These are phyloP conservation scores for Bombus superbus DNA, from an alignment of 1,140 invertebrate genomes.

Conservation along the genomic window DNA sequence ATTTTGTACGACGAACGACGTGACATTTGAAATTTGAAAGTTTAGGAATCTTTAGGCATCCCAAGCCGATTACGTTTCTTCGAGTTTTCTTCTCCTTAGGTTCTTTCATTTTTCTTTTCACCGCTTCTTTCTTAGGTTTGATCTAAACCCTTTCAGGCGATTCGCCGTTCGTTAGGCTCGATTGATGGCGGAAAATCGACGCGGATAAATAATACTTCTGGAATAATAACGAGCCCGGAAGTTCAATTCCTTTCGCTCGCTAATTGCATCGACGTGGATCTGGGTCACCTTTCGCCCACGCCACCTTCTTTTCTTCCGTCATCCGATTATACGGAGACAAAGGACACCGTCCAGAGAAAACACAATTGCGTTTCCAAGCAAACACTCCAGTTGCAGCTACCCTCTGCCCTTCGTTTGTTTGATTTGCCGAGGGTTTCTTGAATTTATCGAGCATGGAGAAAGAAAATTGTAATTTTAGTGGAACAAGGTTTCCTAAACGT, in stretches of 20 bases:
- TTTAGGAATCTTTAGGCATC: too few species aligned
- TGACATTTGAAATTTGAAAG: too few species aligned
- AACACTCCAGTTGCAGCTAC: not conserved
- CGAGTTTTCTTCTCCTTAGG: too few species aligned
- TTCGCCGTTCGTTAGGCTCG: not conserved
- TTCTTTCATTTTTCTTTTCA: too few species aligned
- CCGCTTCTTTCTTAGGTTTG: not conserved
- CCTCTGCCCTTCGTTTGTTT: not conserved
- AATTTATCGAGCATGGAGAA: not conserved
- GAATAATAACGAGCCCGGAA: conserved; percentile 15
- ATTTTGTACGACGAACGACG: too few species aligned
- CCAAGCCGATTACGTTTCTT: too few species aligned
- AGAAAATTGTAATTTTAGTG: not conserved
- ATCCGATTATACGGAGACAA: conserved; percentile 21
- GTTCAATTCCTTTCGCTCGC: conserved; percentile 4
- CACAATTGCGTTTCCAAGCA: conserved; percentile 17
- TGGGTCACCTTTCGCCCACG: conserved; percentile 30
- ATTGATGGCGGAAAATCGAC: not conserved
- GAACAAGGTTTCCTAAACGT: not conserved
- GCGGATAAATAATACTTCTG: conserved; percentile 24
- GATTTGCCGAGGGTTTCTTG: not conserved
- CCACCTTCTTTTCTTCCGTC: conserved; percentile 1
- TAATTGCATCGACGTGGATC: conserved; percentile 20
- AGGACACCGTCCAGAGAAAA: not conserved
- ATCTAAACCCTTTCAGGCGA: not conserved